A percentile compares a stretch with the other conserved stretches of the same genome.
These are phyloP conservation scores for Aspidapion aeneum DNA, from an alignment of 2,888 invertebrate genomes.

Conservation along the genomic window DNA sequence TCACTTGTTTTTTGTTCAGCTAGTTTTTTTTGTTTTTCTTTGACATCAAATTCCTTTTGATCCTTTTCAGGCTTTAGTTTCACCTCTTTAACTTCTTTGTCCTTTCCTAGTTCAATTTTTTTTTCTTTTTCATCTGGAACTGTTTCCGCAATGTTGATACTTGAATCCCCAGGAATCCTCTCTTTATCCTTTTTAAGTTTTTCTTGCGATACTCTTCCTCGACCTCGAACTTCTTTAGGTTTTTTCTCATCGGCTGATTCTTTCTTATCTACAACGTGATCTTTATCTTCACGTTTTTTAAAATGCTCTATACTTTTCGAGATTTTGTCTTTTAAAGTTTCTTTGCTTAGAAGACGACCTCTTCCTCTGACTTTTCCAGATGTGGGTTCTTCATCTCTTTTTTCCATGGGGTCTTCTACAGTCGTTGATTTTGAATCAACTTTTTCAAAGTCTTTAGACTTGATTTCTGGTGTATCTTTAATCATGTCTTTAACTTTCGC, in stretches of 20 bases:
- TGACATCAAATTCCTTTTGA: no score
- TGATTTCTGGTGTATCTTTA: neutral
- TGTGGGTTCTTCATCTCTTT: neutral
- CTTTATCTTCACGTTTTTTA: neutral
- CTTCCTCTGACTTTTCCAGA: neutral
- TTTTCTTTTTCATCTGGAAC: neutral
- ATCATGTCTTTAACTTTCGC: neutral
- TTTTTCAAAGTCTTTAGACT: no score
- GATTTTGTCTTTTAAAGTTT: neutral
- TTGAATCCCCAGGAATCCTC: neutral
- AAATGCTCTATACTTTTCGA: neutral
- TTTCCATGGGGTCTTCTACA: neutral
- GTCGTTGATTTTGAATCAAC: no score
- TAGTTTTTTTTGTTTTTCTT: no score
- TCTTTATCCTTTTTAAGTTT: neutral
- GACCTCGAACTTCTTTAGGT: constrained; percentile 10
- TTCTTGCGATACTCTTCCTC: constrained; percentile 5
- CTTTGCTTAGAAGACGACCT: neutral
- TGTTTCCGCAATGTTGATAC: neutral
- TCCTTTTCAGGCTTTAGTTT: neutral
- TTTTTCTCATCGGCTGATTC: neutral
- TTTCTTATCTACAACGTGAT: neutral
- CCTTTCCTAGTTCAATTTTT: neutral
- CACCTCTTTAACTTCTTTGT: neutral
- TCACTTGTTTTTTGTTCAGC: no score